Base-by-base conservation (phyloP, 2,113 vertebrate genomes). In the Pterophyllum scalare region DNA sequence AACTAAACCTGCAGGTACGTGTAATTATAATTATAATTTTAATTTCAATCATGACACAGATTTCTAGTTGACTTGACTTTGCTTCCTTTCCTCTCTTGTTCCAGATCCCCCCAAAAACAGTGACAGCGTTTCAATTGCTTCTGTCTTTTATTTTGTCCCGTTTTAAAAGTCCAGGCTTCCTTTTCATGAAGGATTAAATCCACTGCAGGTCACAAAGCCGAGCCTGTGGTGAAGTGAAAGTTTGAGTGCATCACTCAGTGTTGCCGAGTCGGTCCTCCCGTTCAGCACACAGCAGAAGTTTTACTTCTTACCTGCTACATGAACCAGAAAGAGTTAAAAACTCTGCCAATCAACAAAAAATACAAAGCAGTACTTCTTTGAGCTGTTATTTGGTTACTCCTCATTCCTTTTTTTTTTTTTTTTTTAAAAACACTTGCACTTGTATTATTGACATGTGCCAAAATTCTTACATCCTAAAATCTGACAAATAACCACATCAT, bases 231-330 rank as follows among this genome's bases (percentile, higher is more conserved):
- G 52, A 79, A 67, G 81, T 58, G 9, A 82, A 67, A 38, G 38
- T 74, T 75, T 28, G 83, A 72, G 79, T 82, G 77, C 56, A 38
- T 57, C 54, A 28, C 31, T 43, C 58, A 2, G 80, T n/a, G 22
- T 57, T 13, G 2, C 1, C n/a, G n/a, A 5, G 17, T 46, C 24
- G 12, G 62, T 84, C 90, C 13, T 80, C 79, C 14, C 64, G 7
- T 54, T n/a, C 31, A 31, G n/a, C 72, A 20, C 57, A 60, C 28
- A 58, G 83, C 65, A 64, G 61, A 49, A 7, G 43, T 10, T 7
- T 90, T 60, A 95, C 65, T 95, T 95, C 87, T 95, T 95, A 89
- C 94, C 95, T 95, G 84, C n/a, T 38, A 75, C 0, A 75, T 40
- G 26, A 82, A 80, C 89, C 2, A 7, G 24, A 2, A 87, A 83